Evolutionary conservation across 2,888 invertebrate species (phyloP), one percentile per base, ranked within the genome.

Genomic region (Apeira syringaria): DNA sequence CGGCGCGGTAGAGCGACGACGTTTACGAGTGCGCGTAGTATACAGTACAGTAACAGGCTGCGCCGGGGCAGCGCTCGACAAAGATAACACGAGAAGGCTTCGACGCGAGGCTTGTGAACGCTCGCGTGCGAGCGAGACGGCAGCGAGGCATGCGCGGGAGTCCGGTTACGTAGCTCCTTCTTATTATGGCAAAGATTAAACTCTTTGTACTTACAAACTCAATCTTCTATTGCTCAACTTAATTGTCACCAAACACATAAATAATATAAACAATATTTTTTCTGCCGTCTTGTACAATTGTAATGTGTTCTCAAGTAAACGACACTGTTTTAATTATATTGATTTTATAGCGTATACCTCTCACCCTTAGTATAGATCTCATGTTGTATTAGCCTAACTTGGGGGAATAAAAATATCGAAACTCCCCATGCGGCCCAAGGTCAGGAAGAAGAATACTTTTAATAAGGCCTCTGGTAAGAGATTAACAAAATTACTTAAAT

Each of bases 131-230:
- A 88, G 71, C 49, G 80, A 61, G 86, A 85, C 50, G 31, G 50
- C 44, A 28, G 45, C 74, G 76, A 78, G 76, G 82, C 82, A 79
- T 75, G 64, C 70, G 78, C 80, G 78, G 83, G 85, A 82, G 83
- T 83, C 83, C 82, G 84, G 87, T 80, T 84, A 83, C 74, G 74
- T 78, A 69, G 80, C 74, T 74, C 64, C 76, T 50, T 52, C 53
- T 47, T 56, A 46, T 74, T 75, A 74, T 73, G 69, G 80, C 71
- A 61, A 67, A 76, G 71, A 80, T 66, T 74, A 73, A 74, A 74
- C 69, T 75, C 67, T 24, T 22, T 63, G 65, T 72, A 64, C 63
- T 61, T 64, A 68, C 68, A 74, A 80, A 78, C 75, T 74, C 66
- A 64, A 68, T 61, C 64, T 63, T 65, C 61, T 62, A 68, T 65